Base-by-base conservation (phyloP, 2,888 invertebrate species). In the Torymus tubicola region DNA sequence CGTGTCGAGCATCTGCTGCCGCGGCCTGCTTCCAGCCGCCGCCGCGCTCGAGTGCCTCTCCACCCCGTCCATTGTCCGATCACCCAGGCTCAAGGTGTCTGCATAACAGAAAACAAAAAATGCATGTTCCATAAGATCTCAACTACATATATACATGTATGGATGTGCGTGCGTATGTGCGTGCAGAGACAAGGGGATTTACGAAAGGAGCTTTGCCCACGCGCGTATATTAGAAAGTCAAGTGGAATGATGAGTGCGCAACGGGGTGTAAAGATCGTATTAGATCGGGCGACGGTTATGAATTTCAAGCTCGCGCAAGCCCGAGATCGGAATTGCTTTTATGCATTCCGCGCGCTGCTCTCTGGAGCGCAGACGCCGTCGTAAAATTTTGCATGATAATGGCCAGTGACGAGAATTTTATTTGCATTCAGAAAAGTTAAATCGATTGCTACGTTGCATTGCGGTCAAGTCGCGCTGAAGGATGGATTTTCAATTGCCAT, bases 21-120 rank as follows among this genome's bases (percentile, higher is more conserved):
- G 87, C n/a, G 90, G 88, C 84, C 89, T 87, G 81, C 83, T 83
- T 24, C 24, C 24, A 24, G 24, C 24, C 24, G 24, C 24, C 24
- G 24, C 24, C 87, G 87, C 74, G 75, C 85, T 86, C 76, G 86
- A 84, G 81, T 90, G 89, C 79, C 88, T 87, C 74, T 90, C 90
- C 82, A 87, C 84, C 81, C 84, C 86, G 81, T 89, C 88, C 82
- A 87, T 87, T 65, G 88, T 85, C 58, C 90, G 90, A 76, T 90
- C 90, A 82, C 90, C 90, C 85, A 90, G 86, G 84, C 90, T 90
- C 84, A 90, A 84, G 24, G 90, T 90, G 84, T 90, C 90, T 90
- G 88, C 24, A 3, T 24, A 24, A 24, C 24, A 24, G 2, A 24
- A 2, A 3, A 64, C 10, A 64, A 13, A 42, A 64, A 42, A 64